Evolutionary conservation across 2,113 vertebrate genomes (phyloP).

Genomic region (Silurus glanis): DNA sequence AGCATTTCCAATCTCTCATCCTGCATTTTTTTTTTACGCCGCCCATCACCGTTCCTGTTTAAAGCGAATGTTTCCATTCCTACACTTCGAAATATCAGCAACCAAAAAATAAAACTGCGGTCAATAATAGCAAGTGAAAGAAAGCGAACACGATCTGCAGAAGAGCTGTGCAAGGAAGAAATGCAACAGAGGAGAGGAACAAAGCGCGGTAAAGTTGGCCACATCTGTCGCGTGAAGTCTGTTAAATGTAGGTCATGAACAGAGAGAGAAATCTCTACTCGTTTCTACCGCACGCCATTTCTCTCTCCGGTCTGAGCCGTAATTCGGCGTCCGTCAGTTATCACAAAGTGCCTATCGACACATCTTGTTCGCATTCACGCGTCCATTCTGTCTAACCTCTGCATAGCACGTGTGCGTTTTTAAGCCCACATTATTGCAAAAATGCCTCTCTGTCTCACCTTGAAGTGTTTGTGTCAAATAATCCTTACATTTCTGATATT

Average conservation of each 20-base stretch:
- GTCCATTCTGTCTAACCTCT: not conserved
- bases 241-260: constrained; percentile 17
- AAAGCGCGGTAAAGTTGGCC: not conserved
- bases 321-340: not conserved
- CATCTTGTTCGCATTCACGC: not conserved
- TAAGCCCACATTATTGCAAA: not conserved
- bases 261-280: not conserved
- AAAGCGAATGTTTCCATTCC: not conserved
- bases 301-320: not conserved
- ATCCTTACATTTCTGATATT: not conserved
- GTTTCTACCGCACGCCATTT: not conserved
- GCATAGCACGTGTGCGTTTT: not conserved
- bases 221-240: not conserved
- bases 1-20: not conserved
- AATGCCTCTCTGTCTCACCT: not conserved
- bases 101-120: not conserved
- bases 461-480: not conserved
- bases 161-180: not conserved
- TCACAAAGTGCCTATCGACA: constrained; percentile 30
- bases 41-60: not conserved
- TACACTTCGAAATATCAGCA: not conserved
- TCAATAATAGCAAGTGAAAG: not conserved
- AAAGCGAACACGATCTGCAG: not conserved
- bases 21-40: not conserved
- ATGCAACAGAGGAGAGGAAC: not conserved